These are phyloP conservation scores for Morinoia aosen DNA, from an alignment of 2,888 invertebrate genomes.

Conservation along the genomic window DNA sequence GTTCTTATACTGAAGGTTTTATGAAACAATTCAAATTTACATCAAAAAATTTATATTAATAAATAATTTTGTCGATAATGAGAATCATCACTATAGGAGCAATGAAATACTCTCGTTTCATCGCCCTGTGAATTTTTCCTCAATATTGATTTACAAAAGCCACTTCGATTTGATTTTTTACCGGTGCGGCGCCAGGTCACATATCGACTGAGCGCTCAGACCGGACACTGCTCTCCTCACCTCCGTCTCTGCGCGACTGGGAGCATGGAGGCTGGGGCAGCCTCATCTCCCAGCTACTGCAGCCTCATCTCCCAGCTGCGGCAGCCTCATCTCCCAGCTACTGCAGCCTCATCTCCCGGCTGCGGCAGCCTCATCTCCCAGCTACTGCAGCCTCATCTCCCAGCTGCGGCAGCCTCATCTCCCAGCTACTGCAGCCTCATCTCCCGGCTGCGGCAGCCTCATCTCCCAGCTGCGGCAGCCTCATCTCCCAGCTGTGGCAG, in stretches of 20 bases:
- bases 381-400: too few species aligned
- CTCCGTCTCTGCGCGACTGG: not conserved
- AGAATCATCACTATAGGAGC: not conserved
- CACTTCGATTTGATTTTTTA: not conserved
- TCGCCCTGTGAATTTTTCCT: not conserved
- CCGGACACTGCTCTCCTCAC: not conserved
- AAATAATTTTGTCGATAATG: not conserved
- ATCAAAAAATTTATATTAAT: not conserved
- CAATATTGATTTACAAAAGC: not conserved
- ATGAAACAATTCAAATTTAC: not conserved
- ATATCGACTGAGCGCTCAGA: not conserved
- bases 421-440: too few species aligned
- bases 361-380: too few species aligned
- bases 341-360: too few species aligned
- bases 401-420: too few species aligned
- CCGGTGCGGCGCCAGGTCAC: not conserved
- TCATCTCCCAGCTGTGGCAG: too few species aligned
- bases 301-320: too few species aligned
- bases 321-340: too few species aligned
- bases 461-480: too few species aligned
- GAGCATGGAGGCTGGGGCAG: not conserved
- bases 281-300: too few species aligned
- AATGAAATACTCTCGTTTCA: not conserved
- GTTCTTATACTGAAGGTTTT: not conserved
- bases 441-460: too few species aligned